Conservation (phyloP, 1,140 invertebrate genomes). For the Aricia agestis region DNA sequence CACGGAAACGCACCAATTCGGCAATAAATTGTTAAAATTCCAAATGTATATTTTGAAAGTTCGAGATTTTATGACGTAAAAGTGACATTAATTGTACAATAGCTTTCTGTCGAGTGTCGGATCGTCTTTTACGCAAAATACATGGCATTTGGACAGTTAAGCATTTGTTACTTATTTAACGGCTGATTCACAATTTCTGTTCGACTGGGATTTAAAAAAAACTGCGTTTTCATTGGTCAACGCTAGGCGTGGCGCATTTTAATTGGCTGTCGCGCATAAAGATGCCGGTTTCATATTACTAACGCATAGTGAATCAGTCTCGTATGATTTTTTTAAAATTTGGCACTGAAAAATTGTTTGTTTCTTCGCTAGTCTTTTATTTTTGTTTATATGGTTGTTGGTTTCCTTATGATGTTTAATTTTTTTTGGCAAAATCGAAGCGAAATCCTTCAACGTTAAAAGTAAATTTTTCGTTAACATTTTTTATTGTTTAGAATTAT, state of each 20-base stretch:
- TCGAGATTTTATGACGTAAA: neutral
- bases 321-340: no score
- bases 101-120: neutral
- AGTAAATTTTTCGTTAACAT: no score
- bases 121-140: neutral
- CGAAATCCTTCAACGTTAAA: no score
- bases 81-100: neutral
- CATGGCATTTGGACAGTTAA: neutral
- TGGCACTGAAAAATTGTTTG: no score
- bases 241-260: neutral
- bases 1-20: neutral
- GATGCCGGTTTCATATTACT: no score
- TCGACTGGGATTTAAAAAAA: neutral
- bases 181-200: no score
- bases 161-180: neutral
- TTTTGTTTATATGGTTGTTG: no score
- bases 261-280: neutral
- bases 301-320: no score
- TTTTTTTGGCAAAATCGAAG: no score
- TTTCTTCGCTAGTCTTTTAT: no score
- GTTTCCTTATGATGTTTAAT: no score
- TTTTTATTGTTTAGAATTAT: no score
- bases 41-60: slow-evolving; percentile 1
- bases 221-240: neutral
- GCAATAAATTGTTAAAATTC: slow-evolving; percentile 8